A percentile compares a stretch with the other conserved stretches of the same genome.
phyloP scores from a whole-genome alignment of 2,113 vertebrate genomes.

The Cnemophilus loriae region DNA sequence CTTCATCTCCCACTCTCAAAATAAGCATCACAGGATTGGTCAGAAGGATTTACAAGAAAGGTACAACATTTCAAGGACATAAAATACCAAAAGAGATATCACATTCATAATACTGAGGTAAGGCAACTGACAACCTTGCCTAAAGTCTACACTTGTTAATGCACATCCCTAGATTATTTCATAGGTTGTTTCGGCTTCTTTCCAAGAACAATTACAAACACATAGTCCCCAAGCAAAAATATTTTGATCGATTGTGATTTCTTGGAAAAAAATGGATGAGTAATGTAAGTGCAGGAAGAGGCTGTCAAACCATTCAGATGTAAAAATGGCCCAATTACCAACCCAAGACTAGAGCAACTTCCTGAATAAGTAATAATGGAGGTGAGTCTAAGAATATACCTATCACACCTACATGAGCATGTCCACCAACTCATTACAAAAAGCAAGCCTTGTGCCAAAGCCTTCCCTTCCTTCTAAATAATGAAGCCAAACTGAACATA shows the following conservation, averaged over 20 bases:
- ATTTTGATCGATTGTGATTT: background rate
- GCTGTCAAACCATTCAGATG: background rate
- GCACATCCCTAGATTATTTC: background rate
- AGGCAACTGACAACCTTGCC: background rate
- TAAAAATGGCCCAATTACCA: slow-evolving; percentile 58
- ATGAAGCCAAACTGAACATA: slow-evolving; percentile 26
- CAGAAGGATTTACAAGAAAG: background rate
- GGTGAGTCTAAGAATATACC: slow-evolving; percentile 55
- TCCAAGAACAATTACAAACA: background rate
- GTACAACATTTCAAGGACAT: background rate
- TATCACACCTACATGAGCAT: slow-evolving; percentile 64
- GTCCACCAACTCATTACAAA: slow-evolving; percentile 19
- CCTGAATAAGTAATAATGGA: slow-evolving; percentile 37
- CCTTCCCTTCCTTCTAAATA: slow-evolving; percentile 60
- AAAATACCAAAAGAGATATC: background rate
- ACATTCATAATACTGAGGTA: background rate
- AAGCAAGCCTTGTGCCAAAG: slow-evolving; percentile 38
- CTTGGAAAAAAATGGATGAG: background rate
- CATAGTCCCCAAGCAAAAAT: background rate
- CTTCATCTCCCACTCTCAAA: background rate
- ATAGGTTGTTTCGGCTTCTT: background rate
- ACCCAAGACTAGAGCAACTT: slow-evolving; percentile 1
- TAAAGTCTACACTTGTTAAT: background rate
- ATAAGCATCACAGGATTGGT: background rate
- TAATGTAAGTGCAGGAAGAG: background rate